These are phyloP conservation scores for Megaceryle alcyon DNA, from an alignment of 2,797 vertebrate genomes.

Conservation along the genomic window DNA sequence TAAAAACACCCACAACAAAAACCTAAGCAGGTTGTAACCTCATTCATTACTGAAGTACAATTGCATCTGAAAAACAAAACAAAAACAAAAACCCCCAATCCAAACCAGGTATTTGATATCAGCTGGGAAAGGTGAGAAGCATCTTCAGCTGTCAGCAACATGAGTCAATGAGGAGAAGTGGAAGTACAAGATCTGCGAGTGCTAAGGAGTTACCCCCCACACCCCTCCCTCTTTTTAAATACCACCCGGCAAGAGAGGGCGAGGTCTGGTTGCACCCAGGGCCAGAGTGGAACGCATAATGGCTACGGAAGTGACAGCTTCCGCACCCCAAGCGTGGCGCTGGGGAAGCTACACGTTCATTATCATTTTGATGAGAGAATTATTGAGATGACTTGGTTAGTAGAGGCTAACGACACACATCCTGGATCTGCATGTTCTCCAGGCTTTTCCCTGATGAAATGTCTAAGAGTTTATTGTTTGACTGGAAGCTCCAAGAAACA, in stretches of 20 bases:
- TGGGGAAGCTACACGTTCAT: background rate
- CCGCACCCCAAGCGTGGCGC: accelerated
- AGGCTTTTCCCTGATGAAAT: background rate
- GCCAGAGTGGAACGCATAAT: background rate
- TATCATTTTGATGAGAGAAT: background rate
- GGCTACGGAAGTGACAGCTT: background rate
- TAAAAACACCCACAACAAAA: background rate
- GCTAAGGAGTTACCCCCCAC: no score
- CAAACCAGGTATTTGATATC: background rate
- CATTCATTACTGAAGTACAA: background rate
- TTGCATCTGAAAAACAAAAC: background rate
- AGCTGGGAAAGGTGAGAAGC: background rate
- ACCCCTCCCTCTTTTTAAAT: background rate
- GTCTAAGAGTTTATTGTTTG: background rate
- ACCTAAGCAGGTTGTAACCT: background rate
- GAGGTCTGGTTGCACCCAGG: background rate
- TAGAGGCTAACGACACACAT: conserved; percentile 10
- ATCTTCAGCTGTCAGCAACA: background rate
- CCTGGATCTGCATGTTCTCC: conserved; percentile 28
- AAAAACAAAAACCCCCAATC: no score
- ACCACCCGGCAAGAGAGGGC: accelerated
- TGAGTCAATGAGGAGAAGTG: background rate
- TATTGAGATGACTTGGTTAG: conserved; percentile 9
- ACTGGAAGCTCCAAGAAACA: conserved; percentile 4
- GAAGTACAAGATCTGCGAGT: background rate